Evolutionary conservation across 2,797 vertebrate genomes (phyloP).

Genomic region (Poeciliopsis infans): DNA sequence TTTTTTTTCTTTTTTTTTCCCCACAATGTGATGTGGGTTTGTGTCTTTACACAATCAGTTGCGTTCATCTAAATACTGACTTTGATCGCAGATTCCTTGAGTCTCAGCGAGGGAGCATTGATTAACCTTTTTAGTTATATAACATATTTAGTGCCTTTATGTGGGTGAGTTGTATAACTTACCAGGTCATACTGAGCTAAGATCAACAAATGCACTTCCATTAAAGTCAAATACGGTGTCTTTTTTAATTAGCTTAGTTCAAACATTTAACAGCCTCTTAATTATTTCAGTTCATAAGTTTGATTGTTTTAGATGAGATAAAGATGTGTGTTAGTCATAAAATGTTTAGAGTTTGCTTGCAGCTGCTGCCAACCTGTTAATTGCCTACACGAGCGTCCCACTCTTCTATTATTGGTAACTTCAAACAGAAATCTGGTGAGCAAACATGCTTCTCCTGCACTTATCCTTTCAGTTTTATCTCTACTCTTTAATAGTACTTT

Average conservation of each 20-base stretch:
- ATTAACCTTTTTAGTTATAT: slow-evolving; percentile 47
- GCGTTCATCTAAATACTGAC: slow-evolving; percentile 1
- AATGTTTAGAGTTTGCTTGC: neutral
- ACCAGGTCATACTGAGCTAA: slow-evolving; percentile 3
- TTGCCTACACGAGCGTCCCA: neutral
- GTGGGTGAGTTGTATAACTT: slow-evolving; percentile 44
- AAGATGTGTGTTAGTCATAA: neutral
- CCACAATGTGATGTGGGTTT: slow-evolving; percentile 9
- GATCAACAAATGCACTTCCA: neutral
- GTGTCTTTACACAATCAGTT: neutral
- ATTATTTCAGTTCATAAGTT: neutral
- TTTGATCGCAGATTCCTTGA: slow-evolving; percentile 23
- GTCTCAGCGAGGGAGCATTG: slow-evolving; percentile 5
- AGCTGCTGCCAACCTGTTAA: slow-evolving; percentile 1
- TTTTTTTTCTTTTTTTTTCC: neutral
- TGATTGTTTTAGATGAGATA: neutral
- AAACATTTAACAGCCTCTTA: neutral
- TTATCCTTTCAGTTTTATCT: neutral
- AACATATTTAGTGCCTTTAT: slow-evolving; percentile 40
- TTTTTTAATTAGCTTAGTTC: neutral
- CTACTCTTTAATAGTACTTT: neutral
- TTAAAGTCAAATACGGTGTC: neutral
- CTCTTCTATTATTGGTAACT: neutral
- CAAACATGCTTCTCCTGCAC: neutral
- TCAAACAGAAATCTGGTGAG: neutral